These are phyloP conservation scores for Conus ventricosus DNA, from an alignment of 1,140 invertebrate genomes.

Conservation along the genomic window DNA sequence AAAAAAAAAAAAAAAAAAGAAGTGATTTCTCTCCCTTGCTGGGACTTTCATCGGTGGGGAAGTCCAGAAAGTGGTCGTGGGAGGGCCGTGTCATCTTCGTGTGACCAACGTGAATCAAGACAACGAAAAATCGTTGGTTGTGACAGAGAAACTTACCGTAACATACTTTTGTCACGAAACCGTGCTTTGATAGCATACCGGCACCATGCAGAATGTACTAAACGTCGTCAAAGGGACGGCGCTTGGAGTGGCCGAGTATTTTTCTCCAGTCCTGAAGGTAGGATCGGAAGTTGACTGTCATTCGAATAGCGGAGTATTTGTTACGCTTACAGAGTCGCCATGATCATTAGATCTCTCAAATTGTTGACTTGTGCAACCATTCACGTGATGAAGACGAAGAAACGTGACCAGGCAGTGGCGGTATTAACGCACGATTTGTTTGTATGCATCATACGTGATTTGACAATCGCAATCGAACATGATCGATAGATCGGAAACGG, in stretches of 20 bases:
- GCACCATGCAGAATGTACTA: slow-evolving; percentile 93
- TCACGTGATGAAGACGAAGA: no score
- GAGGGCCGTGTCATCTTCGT: slow-evolving; percentile 35
- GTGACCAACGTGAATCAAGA: slow-evolving; percentile 12
- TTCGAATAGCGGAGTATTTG: no score
- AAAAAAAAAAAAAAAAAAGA: background rate
- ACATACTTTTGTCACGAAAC: background rate
- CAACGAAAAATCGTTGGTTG: background rate
- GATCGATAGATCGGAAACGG: no score
- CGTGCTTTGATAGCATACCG: background rate
- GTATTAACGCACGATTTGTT: no score
- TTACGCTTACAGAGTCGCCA: no score
- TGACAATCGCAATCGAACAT: no score
- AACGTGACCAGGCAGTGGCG: no score
- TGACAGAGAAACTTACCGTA: background rate
- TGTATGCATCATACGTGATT: no score
- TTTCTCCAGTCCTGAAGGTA: slow-evolving; percentile 97
- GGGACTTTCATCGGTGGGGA: slow-evolving; percentile 7
- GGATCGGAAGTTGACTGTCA: background rate
- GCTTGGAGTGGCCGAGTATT: slow-evolving; percentile 94
- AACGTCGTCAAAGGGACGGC: slow-evolving; percentile 96
- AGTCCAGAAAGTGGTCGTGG: slow-evolving; percentile 22
- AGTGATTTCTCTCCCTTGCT: slow-evolving; percentile 14
- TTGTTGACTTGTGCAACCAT: no score
- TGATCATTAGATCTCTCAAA: no score